Base-by-base conservation (phyloP, 1,140 invertebrate species). In the Hycleus cichorii region DNA sequence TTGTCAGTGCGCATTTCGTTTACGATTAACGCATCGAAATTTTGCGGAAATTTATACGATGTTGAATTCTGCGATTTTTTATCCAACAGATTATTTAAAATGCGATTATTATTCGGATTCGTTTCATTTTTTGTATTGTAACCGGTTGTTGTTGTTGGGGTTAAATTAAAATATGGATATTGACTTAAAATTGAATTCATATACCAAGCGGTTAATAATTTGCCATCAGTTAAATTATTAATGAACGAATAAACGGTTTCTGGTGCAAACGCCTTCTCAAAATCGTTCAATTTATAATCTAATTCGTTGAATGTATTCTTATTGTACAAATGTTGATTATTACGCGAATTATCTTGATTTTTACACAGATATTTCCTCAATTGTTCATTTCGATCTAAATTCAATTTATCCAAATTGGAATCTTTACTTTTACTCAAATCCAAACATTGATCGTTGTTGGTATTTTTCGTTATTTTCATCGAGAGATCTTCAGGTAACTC, bases 121-220 rank as follows among this genome's bases (percentile, higher is more conserved):
- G 50, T 51, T 39, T 39, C 42, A n/a, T 43, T 12, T 53, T n/a
- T 12, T n/a, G 47, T 50, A 40, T 44, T 58, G 25, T 49, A 44
- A 1, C 18, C 18, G 18, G 18, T 18, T 50, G 12, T 43, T 25
- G 25, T 43, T 11, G 26, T 12, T n/a, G n/a, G n/a, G 12, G 12
- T 48, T 26, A 18, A 57, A 45, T 63, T 68, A 18, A 71, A 57
- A 52, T 69, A 70, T 2, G 68, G 67, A 53, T 64, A 64, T 6
- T 60, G 53, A 11, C 64, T 59, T 25, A 57, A 38, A 18, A 82
- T 63, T 25, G 80, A 80, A 63, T 80, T 82, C 79, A 83, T 79
- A 67, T 84, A 83, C 65, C 83, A 74, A 2, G 80, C 79, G 3
- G 79, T 78, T 11, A 83, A 67, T 53, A 84, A 77, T 63, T 81